Conservation (phyloP, 2,113 vertebrate species). For the Carollia perspicillata region DNA sequence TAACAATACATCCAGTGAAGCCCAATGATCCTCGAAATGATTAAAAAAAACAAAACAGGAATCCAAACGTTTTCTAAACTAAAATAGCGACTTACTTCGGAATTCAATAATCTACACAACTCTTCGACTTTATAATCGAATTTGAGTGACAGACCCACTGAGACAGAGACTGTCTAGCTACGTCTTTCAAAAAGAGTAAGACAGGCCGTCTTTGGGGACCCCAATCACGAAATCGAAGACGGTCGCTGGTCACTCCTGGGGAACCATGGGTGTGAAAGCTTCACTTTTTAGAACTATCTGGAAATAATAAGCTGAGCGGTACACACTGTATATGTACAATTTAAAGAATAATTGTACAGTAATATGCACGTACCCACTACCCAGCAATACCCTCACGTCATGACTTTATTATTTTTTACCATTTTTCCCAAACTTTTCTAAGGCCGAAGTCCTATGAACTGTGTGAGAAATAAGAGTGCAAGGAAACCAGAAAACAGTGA, state of each 20-base stretch:
- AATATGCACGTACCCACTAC: not conserved
- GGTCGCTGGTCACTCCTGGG: not conserved
- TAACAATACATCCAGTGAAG: not conserved
- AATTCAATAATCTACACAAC: not conserved
- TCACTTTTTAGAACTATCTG: not conserved
- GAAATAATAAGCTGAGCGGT: not conserved
- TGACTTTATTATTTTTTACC: not conserved
- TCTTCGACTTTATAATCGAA: not conserved
- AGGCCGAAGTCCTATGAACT: not conserved
- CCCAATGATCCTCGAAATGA: not conserved
- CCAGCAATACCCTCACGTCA: not conserved
- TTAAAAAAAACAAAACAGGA: not conserved
- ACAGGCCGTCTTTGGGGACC: not conserved
- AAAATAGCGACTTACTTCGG: not conserved
- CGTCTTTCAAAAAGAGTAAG: not conserved
- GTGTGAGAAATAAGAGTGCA: not conserved
- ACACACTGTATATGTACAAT: not conserved
- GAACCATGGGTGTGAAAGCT: fast-evolving
- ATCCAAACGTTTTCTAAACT: not conserved
- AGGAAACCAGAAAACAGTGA: not conserved
- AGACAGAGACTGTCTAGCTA: not conserved
- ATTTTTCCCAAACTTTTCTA: not conserved
- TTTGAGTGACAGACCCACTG: not conserved
- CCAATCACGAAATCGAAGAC: too few species aligned
- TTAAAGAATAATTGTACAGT: not conserved